Conservation (phyloP, 2,113 vertebrate species). For the Siniperca knerii region DNA sequence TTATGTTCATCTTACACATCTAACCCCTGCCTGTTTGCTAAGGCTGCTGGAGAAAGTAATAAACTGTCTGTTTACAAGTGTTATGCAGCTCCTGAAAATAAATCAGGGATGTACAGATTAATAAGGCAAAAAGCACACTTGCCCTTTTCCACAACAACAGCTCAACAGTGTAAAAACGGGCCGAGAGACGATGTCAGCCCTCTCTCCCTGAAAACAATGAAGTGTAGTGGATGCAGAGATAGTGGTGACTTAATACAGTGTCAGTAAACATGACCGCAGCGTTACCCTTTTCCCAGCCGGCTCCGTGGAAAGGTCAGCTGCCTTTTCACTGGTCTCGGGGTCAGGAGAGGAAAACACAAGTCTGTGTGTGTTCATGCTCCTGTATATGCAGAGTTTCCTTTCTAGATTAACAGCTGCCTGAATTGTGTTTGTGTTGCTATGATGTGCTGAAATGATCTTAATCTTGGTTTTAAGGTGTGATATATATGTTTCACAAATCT, state of each 20-base stretch:
- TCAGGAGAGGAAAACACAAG: constrained; percentile 39
- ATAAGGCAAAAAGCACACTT: constrained; percentile 34
- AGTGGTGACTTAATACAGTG: constrained; percentile 52
- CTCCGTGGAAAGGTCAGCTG: constrained; percentile 73
- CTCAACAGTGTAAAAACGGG: not conserved
- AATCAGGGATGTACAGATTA: constrained; percentile 44
- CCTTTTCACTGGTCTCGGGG: constrained; percentile 39
- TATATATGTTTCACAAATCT: not conserved
- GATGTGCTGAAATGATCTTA: not conserved
- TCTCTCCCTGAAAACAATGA: constrained; percentile 24
- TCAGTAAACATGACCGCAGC: constrained; percentile 59
- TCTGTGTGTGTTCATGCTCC: not conserved
- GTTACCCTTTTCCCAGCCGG: constrained; percentile 66
- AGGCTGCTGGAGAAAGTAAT: constrained; percentile 31
- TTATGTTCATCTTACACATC: constrained; percentile 24
- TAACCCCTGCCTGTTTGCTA: not conserved
- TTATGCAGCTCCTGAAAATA: constrained; percentile 45
- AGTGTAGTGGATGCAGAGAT: constrained; percentile 12
- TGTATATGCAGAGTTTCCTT: not conserved
- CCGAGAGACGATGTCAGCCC: not conserved
- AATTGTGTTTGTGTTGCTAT: not conserved
- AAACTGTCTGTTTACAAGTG: constrained; percentile 50
- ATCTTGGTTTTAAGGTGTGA: not conserved
- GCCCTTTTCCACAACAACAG: constrained; percentile 35
- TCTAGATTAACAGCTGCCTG: not conserved